Evolutionary conservation across 2,888 invertebrate species (phyloP).

Genomic region (Limnephilus rhombicus): DNA sequence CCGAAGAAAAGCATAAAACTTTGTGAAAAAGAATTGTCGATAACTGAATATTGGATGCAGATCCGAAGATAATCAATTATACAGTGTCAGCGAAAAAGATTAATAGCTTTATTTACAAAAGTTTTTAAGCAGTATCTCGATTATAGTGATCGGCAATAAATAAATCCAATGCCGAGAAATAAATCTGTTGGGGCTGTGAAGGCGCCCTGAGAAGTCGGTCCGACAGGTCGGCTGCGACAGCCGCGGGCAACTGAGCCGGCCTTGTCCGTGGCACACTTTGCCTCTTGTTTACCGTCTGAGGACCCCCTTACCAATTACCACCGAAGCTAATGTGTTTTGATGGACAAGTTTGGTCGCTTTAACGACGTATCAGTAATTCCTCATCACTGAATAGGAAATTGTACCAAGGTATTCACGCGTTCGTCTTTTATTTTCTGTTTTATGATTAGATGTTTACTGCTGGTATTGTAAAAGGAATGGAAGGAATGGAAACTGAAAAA

Average conservation of each 20-base stretch:
- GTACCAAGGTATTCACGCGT: not conserved
- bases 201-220: slow-evolving; percentile 46
- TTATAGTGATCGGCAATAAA: not conserved
- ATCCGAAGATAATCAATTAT: not conserved
- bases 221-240: slow-evolving; percentile 67
- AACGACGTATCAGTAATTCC: slow-evolving; percentile 63
- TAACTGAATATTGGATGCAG: not conserved
- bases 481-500: too few species aligned
- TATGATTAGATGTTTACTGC: not conserved
- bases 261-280: slow-evolving; percentile 67
- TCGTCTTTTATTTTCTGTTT: not conserved
- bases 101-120: not conserved
- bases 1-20: not conserved
- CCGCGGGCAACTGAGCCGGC: slow-evolving; percentile 65
- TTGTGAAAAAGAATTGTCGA: not conserved
- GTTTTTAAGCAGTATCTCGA: not conserved
- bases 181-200: not conserved
- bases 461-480: not conserved
- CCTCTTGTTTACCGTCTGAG: slow-evolving; percentile 54
- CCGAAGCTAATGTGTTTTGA: slow-evolving; percentile 68
- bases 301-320: slow-evolving; percentile 66
- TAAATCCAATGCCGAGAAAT: not conserved
- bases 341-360: slow-evolving; percentile 67
- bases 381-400: not conserved
- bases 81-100: not conserved